Base-by-base conservation (phyloP, 2,113 vertebrate species). In the Noturus placidus region DNA sequence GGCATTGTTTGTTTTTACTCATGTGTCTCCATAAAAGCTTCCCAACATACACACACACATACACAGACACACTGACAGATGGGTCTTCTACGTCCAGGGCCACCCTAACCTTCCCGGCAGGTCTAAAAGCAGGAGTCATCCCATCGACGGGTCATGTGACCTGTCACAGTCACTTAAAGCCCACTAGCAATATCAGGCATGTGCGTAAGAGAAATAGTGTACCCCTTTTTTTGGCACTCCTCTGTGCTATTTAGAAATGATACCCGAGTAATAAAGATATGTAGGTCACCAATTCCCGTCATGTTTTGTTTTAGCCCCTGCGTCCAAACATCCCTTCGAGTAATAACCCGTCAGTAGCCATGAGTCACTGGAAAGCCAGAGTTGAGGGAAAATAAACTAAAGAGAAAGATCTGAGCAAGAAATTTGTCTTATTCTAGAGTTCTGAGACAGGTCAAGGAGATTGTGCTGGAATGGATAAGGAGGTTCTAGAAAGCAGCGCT, bases 111-210 rank as follows among this genome's bases (percentile, higher is more conserved):
- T 52, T 84, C 63, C 33, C 25, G 9, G 9, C 85, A 70, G 84
- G 86, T 93, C 91, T 94, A 94, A 92, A 94, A 94, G 91, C 89
- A 94, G 91, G 67, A 84, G 76, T 56, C 46, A 52, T 88, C 65
- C 85, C 30, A 20, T 69, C 61, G 13, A 46, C 25, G 5, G 50
- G 70, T 85, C 56, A 85, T 61, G 84, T 76, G 84, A 74, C 70
- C 65, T 54, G 89, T 67, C 70, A 52, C 76, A 25, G 82, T 86
- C 74, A 84, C 57, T 27, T 78, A 86, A 70, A 56, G 67, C 78
- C 67, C 50, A 42, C 69, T 30, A 91, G 46, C 76, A 83, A 90
- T 86, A 72, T 52, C 81, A 89, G 83, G 46, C 77, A 57, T 52
- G 88, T 42, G 38, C 79, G 65, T 82, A 87, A n/a, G 72, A 91